A percentile compares a stretch with the other conserved stretches of the same genome.
These are phyloP conservation scores for Neopipo cinnamomea DNA, from an alignment of 2,113 vertebrate species.

Conservation along the genomic window DNA sequence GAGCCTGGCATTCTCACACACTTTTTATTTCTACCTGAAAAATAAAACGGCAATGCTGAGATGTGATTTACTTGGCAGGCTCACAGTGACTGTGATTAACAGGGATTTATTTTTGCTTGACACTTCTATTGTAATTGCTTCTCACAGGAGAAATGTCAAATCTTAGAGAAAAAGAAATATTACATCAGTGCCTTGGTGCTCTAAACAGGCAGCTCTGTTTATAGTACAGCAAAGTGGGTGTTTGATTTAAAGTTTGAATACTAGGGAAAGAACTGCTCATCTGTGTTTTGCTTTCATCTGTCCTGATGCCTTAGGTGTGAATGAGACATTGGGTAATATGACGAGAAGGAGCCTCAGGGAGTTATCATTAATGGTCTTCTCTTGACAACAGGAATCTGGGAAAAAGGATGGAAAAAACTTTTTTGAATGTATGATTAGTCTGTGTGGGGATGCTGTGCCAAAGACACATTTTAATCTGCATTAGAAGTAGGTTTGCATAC, in stretches of 20 bases:
- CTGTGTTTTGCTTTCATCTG: slow-evolving; percentile 35
- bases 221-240: background rate
- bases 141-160: slow-evolving; percentile 20
- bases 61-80: background rate
- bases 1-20: background rate
- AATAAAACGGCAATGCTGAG: background rate
- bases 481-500: background rate
- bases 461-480: background rate
- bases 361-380: background rate
- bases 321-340: background rate
- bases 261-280: background rate
- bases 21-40: slow-evolving; percentile 7
- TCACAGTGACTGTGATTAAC: slow-evolving; percentile 15
- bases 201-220: slow-evolving; percentile 8
- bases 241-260: slow-evolving; percentile 35
- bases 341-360: background rate
- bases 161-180: slow-evolving; percentile 21
- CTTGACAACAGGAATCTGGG: background rate
- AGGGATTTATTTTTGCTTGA: slow-evolving; percentile 28
- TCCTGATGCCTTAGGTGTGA: slow-evolving; percentile 14
- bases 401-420: background rate
- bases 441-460: background rate
- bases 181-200: background rate
- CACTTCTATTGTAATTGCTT: slow-evolving; percentile 34
- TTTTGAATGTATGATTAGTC: background rate